Evolutionary conservation across 1,140 invertebrate genomes (phyloP), one percentile per base, ranked within the genome.

Genomic region (Steinernema khuongi): DNA sequence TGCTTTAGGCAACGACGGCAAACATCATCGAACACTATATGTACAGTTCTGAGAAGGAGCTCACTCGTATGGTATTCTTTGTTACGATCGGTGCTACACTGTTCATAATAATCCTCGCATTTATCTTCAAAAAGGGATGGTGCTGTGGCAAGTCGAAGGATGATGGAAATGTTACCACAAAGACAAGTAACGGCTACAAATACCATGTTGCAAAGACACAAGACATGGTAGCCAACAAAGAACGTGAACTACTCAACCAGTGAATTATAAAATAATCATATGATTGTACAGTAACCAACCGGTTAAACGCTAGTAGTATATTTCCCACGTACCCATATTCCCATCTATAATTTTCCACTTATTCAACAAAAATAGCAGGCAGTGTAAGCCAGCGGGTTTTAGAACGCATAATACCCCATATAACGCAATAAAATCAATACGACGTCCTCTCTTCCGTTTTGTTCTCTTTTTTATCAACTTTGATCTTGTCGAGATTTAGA

Each of bases 171-270:
- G 50, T 60, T 14, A 60, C 50, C 7, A 72, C 44, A 31, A 72
- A 44, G 22, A 72, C 71, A 2, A 28, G 43, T 44, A 72, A 72
- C 44, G 71, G 71, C 60, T 72, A 72, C 71, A 60, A 60, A 22
- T 60, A 60, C 26, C 50, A 60, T 22, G 50, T 60, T 22, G 50
- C 50, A 60, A 60, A 60, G 50, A 60, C 50, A 2, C 50, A 60
- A 22, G 50, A 60, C 26, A 60, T 60, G 50, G 50, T 60, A 22
- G 50, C 14, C 22, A 60, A 60, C 50, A 60, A 60, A 60, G 50
- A 60, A 60, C 50, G 50, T 22, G 50, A 60, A 22, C 50, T 60
- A 22, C 50, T 60, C 50, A 60, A 60, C 26, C 50, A 60, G 50
- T 60, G 26, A 22, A 60, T 14, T 14, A 4, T 26, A n/a, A 22